A percentile compares a stretch with the other conserved stretches of the same genome.
These are phyloP conservation scores for Sternotherus odoratus DNA, from an alignment of 2,797 vertebrate genomes.

Conservation along the genomic window DNA sequence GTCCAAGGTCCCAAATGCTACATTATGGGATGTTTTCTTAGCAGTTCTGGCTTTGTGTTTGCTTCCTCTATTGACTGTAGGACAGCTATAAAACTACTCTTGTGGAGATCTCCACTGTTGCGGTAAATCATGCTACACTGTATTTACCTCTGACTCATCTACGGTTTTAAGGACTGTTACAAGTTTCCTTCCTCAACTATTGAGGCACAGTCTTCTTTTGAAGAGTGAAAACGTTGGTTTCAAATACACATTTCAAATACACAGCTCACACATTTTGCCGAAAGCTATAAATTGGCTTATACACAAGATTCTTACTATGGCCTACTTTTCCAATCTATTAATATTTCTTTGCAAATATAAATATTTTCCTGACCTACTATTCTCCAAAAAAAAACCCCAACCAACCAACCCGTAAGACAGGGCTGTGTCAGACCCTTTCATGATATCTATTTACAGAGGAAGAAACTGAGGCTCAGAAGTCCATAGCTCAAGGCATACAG, in stretches of 20 bases:
- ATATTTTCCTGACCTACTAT: not conserved
- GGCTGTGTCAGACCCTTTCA: not conserved
- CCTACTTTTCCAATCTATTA: not conserved
- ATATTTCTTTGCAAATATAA: not conserved
- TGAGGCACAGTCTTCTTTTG: not conserved
- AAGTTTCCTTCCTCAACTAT: not conserved
- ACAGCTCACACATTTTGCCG: not conserved
- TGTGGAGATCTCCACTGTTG: slow-evolving; percentile 48
- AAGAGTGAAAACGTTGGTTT: slow-evolving; percentile 19
- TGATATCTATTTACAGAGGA: not conserved
- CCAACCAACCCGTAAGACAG: not conserved
- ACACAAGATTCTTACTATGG: not conserved
- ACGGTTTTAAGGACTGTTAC: slow-evolving; percentile 43
- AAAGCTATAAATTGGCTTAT: not conserved
- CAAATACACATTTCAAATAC: slow-evolving; percentile 36
- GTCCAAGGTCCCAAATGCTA: slow-evolving; percentile 14
- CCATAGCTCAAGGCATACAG: not conserved
- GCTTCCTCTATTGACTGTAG: slow-evolving; percentile 51
- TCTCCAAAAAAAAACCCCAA: not conserved
- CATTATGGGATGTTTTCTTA: slow-evolving; percentile 57
- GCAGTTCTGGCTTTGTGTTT: slow-evolving; percentile 60
- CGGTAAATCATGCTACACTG: slow-evolving; percentile 30
- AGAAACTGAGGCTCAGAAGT: not conserved
- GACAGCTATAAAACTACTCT: slow-evolving; percentile 42
- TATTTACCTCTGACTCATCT: slow-evolving; percentile 64